Evolutionary conservation across 2,113 vertebrate genomes (phyloP).

Genomic region (Halcyon senegalensis): DNA sequence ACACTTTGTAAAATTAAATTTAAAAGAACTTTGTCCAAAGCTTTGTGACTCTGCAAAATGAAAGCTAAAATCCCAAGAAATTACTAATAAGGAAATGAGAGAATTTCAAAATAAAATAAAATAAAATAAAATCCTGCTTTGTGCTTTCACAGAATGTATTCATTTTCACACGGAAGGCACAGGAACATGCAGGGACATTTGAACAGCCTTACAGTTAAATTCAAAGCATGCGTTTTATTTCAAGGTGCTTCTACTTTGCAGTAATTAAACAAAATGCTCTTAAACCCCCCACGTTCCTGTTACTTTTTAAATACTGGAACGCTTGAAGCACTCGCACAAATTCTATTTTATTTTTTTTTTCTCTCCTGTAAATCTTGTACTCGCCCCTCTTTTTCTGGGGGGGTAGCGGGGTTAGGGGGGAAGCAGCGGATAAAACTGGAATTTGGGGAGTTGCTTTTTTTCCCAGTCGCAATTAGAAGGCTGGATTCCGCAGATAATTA

Average conservation of each 20-base stretch:
- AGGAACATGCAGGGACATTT: rapidly evolving
- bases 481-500: slow-evolving; percentile 52
- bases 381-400: background rate
- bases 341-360: background rate
- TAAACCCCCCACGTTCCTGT: rapidly evolving
- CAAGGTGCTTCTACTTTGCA: background rate
- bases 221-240: background rate
- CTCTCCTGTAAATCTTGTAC: background rate
- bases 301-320: background rate
- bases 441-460: background rate
- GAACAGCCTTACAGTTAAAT: background rate
- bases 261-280: background rate
- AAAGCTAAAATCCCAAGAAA: background rate
- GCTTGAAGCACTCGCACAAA: background rate
- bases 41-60: background rate
- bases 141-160: background rate
- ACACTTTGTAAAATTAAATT: background rate
- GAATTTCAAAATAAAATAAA: background rate
- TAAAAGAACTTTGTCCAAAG: background rate
- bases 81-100: background rate
- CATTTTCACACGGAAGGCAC: background rate
- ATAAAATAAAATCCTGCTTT: background rate
- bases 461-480: slow-evolving; percentile 12
- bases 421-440: background rate
- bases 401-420: background rate